Evolutionary conservation across 2,888 invertebrate genomes (phyloP).

Genomic region (Crepidodera aurea): DNA sequence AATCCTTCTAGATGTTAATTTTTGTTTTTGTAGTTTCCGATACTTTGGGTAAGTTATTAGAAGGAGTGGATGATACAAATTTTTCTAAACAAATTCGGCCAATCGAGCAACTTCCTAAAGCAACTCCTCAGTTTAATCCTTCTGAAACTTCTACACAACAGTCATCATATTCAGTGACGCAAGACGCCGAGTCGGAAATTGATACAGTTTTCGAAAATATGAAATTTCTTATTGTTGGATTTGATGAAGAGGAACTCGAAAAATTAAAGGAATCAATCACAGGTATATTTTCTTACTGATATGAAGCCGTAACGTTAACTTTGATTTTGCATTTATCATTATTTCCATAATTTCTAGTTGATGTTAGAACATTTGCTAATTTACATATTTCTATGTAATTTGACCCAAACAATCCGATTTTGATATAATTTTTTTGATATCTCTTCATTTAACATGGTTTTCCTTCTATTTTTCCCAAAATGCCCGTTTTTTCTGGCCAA

Average conservation of each 20-base stretch:
- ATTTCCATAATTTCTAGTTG: no score
- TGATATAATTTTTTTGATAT: no score
- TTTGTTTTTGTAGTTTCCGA: slow-evolving; percentile 42
- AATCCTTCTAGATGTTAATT: no score
- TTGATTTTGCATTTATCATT: background rate
- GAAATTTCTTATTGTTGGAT: slow-evolving; percentile 60
- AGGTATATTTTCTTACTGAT: slow-evolving; percentile 43
- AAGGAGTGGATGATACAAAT: slow-evolving; percentile 36
- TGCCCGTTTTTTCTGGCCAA: no score
- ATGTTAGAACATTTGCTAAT: no score
- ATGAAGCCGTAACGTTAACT: background rate
- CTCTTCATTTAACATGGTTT: no score
- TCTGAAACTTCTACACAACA: slow-evolving; percentile 40
- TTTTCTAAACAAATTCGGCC: slow-evolving; percentile 27
- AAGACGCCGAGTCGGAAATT: slow-evolving; percentile 35
- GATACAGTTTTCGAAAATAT: slow-evolving; percentile 42
- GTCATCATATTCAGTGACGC: slow-evolving; percentile 31
- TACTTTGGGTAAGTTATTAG: slow-evolving; percentile 51
- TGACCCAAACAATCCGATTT: no score
- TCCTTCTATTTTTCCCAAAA: no score
- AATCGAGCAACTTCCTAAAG: slow-evolving; percentile 11
- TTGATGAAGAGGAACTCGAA: slow-evolving; percentile 60
- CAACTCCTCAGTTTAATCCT: slow-evolving; percentile 28
- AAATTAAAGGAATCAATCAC: slow-evolving; percentile 64
- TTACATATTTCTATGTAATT: no score